Evolutionary conservation across 1,140 invertebrate species (phyloP).

Genomic region (Heliconius melpomene): DNA sequence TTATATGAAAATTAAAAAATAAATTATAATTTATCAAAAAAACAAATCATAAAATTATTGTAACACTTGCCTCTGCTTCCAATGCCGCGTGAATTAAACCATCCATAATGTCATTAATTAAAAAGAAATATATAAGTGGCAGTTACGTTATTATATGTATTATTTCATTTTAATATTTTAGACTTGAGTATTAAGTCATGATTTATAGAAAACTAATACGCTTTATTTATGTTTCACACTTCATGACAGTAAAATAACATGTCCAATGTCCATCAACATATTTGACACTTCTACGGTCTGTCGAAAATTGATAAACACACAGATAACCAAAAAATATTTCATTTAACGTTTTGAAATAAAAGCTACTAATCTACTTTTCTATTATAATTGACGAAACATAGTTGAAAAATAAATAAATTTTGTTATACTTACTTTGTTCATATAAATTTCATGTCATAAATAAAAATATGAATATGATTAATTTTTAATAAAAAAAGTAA

Average conservation of each 20-base stretch:
- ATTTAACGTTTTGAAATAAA: not conserved
- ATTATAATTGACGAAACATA: too few relatives aligned
- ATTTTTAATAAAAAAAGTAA: too few relatives aligned
- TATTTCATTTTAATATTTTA: constrained; percentile 76
- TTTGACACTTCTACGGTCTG: constrained; percentile 61
- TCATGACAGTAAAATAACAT: constrained; percentile 81
- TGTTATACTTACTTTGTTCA: too few relatives aligned
- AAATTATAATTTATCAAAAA: constrained; percentile 34
- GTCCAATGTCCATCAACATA: constrained; percentile 78
- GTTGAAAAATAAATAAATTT: too few relatives aligned
- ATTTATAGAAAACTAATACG: constrained; percentile 77
- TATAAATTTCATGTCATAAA: too few relatives aligned
- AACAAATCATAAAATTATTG: constrained; percentile 53
- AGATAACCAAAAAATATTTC: not conserved
- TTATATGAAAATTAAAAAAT: constrained; percentile 5
- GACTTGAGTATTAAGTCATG: constrained; percentile 79
- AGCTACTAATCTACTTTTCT: too few relatives aligned
- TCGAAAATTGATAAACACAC: constrained; percentile 37
- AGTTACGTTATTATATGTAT: constrained; percentile 70
- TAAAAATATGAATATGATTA: too few relatives aligned
- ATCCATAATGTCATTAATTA: constrained; percentile 81
- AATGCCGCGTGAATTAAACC: constrained; percentile 82
- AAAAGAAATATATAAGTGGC: constrained; percentile 74
- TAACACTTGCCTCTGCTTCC: constrained; percentile 79
- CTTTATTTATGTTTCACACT: constrained; percentile 81